These are phyloP conservation scores for Coranthus polyacanthus DNA, from an alignment of 2,797 vertebrate species.

Conservation along the genomic window DNA sequence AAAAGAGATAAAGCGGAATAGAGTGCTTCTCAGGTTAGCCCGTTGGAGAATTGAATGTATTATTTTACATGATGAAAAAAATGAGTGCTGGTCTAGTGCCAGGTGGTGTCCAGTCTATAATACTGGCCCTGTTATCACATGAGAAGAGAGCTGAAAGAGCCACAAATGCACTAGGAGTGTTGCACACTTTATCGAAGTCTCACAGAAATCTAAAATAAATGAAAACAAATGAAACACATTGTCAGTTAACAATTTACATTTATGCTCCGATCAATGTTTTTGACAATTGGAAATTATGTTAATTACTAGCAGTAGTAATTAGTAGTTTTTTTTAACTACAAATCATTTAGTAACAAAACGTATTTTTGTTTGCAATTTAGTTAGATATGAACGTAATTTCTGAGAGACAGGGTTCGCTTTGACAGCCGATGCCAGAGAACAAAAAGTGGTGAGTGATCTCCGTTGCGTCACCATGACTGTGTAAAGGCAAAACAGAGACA, in stretches of 20 bases:
- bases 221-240: no score
- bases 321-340: no score
- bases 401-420: neutral
- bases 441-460: conserved; percentile 18
- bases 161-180: neutral
- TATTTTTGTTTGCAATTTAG: no score
- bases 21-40: neutral
- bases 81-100: conserved; percentile 7
- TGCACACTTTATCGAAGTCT: neutral
- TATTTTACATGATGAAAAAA: conserved; percentile 33
- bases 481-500: conserved; percentile 13
- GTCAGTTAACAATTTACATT: no score
- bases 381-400: neutral
- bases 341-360: no score
- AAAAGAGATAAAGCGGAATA: conserved; percentile 1
- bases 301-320: no score
- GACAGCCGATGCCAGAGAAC: conserved; percentile 20
- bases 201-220: no score
- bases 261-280: no score
- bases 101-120: conserved; percentile 21
- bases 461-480: conserved; percentile 13
- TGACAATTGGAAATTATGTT: no score
- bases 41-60: conserved; percentile 13
- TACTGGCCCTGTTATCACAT: neutral
- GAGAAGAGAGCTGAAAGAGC: neutral